These are phyloP conservation scores for Idaea straminata DNA, from an alignment of 2,888 invertebrate species.

Conservation along the genomic window DNA sequence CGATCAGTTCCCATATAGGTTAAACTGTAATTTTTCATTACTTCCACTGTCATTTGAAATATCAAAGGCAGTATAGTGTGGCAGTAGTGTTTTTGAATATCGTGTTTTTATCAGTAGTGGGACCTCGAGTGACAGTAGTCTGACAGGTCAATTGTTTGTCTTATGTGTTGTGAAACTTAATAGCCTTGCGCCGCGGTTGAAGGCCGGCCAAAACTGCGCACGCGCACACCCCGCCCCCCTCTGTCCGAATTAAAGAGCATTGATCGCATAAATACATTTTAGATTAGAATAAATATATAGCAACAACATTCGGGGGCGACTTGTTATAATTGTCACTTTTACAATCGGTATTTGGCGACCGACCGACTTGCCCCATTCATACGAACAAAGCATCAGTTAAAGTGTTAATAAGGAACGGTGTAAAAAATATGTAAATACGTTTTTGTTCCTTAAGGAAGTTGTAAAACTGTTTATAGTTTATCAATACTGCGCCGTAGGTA, in stretches of 20 bases:
- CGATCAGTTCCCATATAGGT: background rate
- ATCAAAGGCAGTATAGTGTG: background rate
- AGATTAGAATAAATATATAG: constrained; percentile 46
- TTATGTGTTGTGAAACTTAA: constrained; percentile 63
- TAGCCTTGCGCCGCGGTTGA: constrained; percentile 70
- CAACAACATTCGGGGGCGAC: constrained; percentile 25
- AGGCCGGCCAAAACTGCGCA: constrained; percentile 64
- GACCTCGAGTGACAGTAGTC: constrained; percentile 45
- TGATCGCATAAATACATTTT: constrained; percentile 51
- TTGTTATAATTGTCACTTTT: constrained; percentile 21
- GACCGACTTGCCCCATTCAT: constrained; percentile 14
- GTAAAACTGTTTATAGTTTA: constrained; percentile 68
- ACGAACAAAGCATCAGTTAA: constrained; percentile 32
- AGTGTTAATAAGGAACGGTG: constrained; percentile 31
- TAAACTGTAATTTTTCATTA: constrained; percentile 12
- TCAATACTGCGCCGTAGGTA: constrained; percentile 53
- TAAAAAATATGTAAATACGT: constrained; percentile 36
- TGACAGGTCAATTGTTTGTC: constrained; percentile 48
- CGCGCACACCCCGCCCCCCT: constrained; percentile 50
- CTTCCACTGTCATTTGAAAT: background rate
- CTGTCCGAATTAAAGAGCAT: constrained; percentile 50
- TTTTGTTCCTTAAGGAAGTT: constrained; percentile 66
- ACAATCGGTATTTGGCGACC: constrained; percentile 30
- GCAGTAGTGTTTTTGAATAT: background rate
- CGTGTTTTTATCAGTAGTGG: constrained; percentile 21